These are phyloP conservation scores for Pterostichus niger DNA, from an alignment of 2,888 invertebrate species.

Conservation along the genomic window DNA sequence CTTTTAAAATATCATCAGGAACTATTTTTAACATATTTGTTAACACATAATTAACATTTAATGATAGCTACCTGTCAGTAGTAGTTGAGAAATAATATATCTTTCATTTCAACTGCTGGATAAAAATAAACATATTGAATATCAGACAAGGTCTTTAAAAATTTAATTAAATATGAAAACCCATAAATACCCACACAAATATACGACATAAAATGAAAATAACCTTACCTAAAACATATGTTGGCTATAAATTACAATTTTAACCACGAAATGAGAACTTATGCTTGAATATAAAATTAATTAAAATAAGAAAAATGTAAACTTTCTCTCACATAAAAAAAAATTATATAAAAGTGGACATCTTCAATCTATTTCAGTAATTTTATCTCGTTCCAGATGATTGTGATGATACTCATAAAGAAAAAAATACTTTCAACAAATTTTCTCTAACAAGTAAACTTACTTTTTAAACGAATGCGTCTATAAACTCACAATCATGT, in stretches of 20 bases:
- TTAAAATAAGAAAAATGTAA: conserved; percentile 20
- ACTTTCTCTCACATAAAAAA: conserved; percentile 34
- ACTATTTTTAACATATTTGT: conserved; percentile 21
- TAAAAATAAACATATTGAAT: conserved; percentile 19
- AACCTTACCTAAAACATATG: conserved; percentile 17
- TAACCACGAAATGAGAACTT: conserved; percentile 21
- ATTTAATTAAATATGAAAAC: conserved; percentile 34
- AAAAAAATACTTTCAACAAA: too few species aligned
- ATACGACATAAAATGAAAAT: background rate
- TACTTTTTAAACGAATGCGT: background rate
- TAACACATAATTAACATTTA: conserved; percentile 37
- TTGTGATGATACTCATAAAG: too few species aligned
- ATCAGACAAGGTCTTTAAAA: conserved; percentile 22
- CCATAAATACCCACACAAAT: conserved; percentile 20
- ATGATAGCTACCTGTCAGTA: conserved; percentile 32
- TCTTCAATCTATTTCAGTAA: too few species aligned
- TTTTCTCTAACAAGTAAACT: too few species aligned
- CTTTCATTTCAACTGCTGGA: background rate
- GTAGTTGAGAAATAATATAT: conserved; percentile 4
- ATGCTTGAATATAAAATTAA: conserved; percentile 9
- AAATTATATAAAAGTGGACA: too few species aligned
- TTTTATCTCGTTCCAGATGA: too few species aligned
- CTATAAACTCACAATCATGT: conserved; percentile 9
- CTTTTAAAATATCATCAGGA: background rate
- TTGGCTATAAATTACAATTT: conserved; percentile 31